phyloP scores from a whole-genome alignment of 2,888 invertebrate species.

The Clanis bilineata region DNA sequence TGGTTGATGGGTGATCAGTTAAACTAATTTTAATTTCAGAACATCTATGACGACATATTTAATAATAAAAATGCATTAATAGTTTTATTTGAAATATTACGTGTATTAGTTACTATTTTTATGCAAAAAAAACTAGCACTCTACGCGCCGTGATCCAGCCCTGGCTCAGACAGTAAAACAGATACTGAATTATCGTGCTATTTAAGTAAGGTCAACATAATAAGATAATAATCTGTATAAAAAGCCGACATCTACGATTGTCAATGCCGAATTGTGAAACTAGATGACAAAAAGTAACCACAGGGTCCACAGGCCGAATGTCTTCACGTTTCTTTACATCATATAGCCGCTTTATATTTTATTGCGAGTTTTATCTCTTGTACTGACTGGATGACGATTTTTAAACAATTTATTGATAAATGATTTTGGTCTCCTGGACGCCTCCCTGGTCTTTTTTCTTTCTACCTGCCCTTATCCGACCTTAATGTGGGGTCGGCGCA shows the following conservation, averaged over 20 bases:
- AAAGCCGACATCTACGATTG: constrained; percentile 48
- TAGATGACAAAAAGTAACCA: constrained; percentile 50
- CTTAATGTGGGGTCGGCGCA: too few species aligned
- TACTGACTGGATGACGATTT: too few species aligned
- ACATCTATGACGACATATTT: too few species aligned
- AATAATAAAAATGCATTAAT: too few species aligned
- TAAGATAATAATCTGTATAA: constrained; percentile 58
- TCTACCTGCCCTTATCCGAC: too few species aligned
- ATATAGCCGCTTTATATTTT: constrained; percentile 19
- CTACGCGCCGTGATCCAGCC: background rate
- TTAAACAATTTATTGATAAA: too few species aligned
- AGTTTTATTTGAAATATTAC: too few species aligned
- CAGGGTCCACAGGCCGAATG: constrained; percentile 33
- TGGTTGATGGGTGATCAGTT: too few species aligned
- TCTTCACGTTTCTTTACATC: constrained; percentile 52
- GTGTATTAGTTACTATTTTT: background rate
- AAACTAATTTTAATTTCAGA: too few species aligned
- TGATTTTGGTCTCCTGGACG: too few species aligned
- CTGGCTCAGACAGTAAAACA: constrained; percentile 14
- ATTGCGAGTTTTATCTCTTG: background rate
- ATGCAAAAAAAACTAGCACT: background rate
- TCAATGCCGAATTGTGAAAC: constrained; percentile 63
- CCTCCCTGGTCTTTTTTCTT: too few species aligned
- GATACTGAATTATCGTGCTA: constrained; percentile 52
- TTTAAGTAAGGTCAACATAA: constrained; percentile 51